Conservation (phyloP, 1,140 invertebrate genomes). For the Penaeus chinensis region DNA sequence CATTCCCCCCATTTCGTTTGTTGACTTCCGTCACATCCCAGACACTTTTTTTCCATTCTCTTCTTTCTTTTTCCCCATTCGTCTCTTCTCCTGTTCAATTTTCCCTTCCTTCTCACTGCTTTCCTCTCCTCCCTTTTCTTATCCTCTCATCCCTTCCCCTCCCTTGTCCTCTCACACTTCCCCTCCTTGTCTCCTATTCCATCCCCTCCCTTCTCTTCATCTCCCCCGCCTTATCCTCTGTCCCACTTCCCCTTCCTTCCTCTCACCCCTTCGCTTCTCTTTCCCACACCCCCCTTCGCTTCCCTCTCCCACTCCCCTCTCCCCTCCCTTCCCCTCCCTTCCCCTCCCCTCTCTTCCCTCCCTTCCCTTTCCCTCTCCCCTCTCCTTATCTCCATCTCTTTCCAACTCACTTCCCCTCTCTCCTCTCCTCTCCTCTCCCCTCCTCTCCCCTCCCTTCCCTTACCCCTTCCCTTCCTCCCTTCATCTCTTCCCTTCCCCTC, state of each 20-base stretch:
- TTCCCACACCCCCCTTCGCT: no score
- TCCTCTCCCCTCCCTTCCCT: background rate
- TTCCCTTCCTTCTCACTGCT: background rate
- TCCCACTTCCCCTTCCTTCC: conserved; percentile 1
- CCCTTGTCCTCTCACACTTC: background rate
- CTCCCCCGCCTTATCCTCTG: background rate
- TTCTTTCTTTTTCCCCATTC: background rate
- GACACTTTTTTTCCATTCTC: background rate
- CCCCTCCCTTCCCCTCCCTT: background rate
- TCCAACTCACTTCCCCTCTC: background rate
- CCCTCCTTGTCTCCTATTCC: background rate
- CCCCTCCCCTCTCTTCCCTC: background rate
- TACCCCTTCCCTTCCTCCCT: background rate
- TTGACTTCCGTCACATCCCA: background rate
- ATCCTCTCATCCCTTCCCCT: background rate
- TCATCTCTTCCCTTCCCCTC: background rate
- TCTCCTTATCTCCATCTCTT: background rate
- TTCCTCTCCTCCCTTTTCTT: conserved; percentile 6
- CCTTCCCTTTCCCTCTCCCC: background rate
- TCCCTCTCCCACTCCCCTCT: background rate
- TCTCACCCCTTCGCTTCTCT: background rate
- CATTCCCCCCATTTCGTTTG: background rate
- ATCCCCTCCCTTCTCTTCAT: background rate
- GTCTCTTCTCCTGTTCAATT: background rate
- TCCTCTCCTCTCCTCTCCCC: background rate